Conservation (phyloP, 2,797 vertebrate genomes). For the Thaleichthys pacificus region DNA sequence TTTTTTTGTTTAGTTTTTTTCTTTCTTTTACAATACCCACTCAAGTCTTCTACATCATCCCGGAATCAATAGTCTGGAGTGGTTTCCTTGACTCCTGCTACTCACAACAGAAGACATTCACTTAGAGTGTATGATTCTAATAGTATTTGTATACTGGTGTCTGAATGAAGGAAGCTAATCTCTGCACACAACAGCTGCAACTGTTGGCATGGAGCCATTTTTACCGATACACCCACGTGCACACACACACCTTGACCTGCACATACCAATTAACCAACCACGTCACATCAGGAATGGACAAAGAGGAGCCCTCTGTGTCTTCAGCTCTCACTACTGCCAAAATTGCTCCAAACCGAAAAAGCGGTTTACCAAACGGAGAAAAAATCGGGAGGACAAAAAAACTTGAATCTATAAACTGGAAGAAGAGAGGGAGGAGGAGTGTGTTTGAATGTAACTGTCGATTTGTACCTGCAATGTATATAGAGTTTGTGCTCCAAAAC, state of each 20-base stretch:
- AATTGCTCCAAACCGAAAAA: slow-evolving; percentile 45
- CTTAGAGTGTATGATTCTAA: slow-evolving; percentile 33
- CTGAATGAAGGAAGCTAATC: too few species aligned
- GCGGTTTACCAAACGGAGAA: slow-evolving; percentile 32
- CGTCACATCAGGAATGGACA: slow-evolving; percentile 17
- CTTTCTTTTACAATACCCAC: neutral
- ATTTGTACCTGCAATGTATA: slow-evolving; percentile 51
- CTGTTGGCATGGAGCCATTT: neutral
- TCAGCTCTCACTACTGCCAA: slow-evolving; percentile 70
- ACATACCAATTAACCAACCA: neutral
- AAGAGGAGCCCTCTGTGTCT: slow-evolving; percentile 49
- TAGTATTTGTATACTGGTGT: too few species aligned
- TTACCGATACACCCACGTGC: neutral
- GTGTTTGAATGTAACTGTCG: slow-evolving; percentile 74
- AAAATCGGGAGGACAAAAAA: slow-evolving; percentile 56
- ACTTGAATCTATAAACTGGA: slow-evolving; percentile 25
- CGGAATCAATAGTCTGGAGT: neutral
- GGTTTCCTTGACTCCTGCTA: slow-evolving; percentile 13
- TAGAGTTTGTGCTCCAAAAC: slow-evolving; percentile 54
- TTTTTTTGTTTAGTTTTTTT: slow-evolving; percentile 42
- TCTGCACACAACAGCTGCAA: too few species aligned
- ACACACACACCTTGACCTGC: slow-evolving; percentile 1
- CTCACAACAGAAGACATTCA: slow-evolving; percentile 20
- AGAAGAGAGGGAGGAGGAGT: slow-evolving; percentile 19
- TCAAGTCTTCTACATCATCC: slow-evolving; percentile 36